phyloP scores from a whole-genome alignment of 2,797 vertebrate genomes.

The Rhinogobio ventralis region DNA sequence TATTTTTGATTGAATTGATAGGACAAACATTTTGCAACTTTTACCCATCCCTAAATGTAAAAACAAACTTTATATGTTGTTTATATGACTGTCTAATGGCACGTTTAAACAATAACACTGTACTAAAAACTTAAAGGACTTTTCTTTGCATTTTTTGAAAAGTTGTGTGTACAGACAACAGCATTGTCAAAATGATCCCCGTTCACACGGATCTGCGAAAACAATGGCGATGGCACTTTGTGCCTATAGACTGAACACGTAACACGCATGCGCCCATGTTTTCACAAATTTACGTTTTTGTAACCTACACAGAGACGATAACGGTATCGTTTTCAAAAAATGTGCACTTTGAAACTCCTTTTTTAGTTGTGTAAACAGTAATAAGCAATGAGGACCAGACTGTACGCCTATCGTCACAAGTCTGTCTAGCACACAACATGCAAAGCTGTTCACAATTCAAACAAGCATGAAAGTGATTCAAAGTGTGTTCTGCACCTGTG shows the following conservation, averaged over 20 bases:
- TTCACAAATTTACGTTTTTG: not conserved
- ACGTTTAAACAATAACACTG: not conserved
- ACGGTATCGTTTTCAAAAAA: not conserved
- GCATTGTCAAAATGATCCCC: too few relatives aligned
- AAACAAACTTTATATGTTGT: not conserved
- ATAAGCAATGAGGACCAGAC: not conserved
- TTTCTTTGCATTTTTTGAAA: too few relatives aligned
- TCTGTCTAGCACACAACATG: not conserved
- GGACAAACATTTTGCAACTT: not conserved
- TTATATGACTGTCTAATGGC: not conserved
- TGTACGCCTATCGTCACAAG: not conserved
- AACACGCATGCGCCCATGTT: not conserved
- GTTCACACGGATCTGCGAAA: too few relatives aligned
- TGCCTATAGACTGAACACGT: not conserved
- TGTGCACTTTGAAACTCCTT: not conserved
- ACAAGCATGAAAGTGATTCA: not conserved
- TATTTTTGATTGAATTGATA: not conserved
- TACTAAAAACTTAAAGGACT: not conserved
- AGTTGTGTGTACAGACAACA: too few relatives aligned
- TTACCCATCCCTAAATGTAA: not conserved
- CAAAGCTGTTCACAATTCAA: not conserved
- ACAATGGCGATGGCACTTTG: not conserved
- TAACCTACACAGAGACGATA: not conserved
- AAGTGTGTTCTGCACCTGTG: constrained; percentile 82
- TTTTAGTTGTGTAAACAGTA: not conserved